phyloP scores from a whole-genome alignment of 2,888 invertebrate species.

The Gibbula magus region DNA sequence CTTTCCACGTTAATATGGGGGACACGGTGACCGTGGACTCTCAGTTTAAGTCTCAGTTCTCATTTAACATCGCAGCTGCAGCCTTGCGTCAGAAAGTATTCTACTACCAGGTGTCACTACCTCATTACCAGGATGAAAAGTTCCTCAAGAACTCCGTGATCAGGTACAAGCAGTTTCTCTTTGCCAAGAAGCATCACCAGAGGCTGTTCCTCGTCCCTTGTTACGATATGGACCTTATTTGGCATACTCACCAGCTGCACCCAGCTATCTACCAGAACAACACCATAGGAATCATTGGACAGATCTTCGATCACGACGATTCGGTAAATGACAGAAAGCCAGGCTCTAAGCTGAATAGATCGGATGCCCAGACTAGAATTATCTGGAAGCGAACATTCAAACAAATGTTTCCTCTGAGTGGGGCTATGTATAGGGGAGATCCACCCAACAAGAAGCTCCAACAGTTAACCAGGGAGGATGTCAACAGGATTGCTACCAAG shows the following conservation, averaged over 20 bases:
- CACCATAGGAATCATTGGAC: constrained; percentile 50
- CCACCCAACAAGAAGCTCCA: constrained; percentile 74
- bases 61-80: constrained; percentile 75
- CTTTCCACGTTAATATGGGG: constrained; percentile 48
- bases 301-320: constrained; percentile 76
- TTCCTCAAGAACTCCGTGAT: constrained; percentile 73
- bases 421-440: constrained; percentile 77
- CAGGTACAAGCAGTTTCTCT: constrained; percentile 74
- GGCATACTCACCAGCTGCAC: constrained; percentile 77
- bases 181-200: constrained; percentile 73
- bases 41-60: constrained; percentile 52
- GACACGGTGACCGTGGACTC: constrained; percentile 33
- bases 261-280: constrained; percentile 65
- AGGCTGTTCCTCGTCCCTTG: constrained; percentile 77
- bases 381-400: constrained; percentile 75
- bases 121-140: constrained; percentile 75
- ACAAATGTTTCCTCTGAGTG: constrained; percentile 73
- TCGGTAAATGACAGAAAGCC: constrained; percentile 75
- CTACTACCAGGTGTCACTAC: constrained; percentile 77
- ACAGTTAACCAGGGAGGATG: constrained; percentile 62
- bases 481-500: constrained; percentile 60
- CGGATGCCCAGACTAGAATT: constrained; percentile 74
- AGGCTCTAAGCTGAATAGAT: constrained; percentile 74
- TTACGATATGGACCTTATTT: constrained; percentile 77
- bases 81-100: constrained; percentile 75